Base-by-base conservation (phyloP, 2,797 vertebrate species). In the Spinibarbus caldwelli region DNA sequence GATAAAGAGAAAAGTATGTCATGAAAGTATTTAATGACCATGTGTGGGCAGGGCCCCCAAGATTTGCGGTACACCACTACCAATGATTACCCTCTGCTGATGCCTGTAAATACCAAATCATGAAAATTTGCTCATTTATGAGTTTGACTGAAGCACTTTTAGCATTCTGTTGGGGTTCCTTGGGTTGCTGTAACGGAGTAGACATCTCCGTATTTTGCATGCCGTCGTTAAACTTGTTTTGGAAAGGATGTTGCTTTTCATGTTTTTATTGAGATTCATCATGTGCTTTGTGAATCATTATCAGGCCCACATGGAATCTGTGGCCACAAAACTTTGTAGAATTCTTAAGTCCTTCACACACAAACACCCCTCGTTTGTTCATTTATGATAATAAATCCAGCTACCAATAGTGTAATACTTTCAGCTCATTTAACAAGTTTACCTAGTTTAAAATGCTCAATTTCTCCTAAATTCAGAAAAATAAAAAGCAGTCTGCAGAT, bases 141-240 rank as follows among this genome's bases (percentile, higher is more conserved):
- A 87, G 81, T 70, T 15, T 17, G 14, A 34, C 34, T 34, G 71
- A 68, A 86, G 81, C 62, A 47, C 49, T 71, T 87, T 85, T 38
- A 82, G 73, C 81, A 45, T 80, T 54, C 31, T 41, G 19, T 71
- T 77, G 52, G 70, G 67, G 80, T 85, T 72, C 38, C 72, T 73
- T 78, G 80, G 77, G 36, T 52, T 21, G 31, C 52, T 21, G 34
- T 76, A 85, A 80, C 45, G 52, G 7, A 11, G 36, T 80, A 72
- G 66, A 72, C 66, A 26, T 2, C 29, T 85, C 15, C 36, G 68
- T 62, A 73, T 72, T 83, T 78, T 52, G 54, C 45, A 72, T 66
- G 82, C 36, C 47, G 6, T 29, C 43, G 5, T 49, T 19, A 38
- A 78, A 31, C 9, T 52, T 71, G 49, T 36, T 41, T 66, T 43